phyloP scores from a whole-genome alignment of 30 jellyfish, hydroid and myxozoan genomes.

The Aurelia sp. region DNA sequence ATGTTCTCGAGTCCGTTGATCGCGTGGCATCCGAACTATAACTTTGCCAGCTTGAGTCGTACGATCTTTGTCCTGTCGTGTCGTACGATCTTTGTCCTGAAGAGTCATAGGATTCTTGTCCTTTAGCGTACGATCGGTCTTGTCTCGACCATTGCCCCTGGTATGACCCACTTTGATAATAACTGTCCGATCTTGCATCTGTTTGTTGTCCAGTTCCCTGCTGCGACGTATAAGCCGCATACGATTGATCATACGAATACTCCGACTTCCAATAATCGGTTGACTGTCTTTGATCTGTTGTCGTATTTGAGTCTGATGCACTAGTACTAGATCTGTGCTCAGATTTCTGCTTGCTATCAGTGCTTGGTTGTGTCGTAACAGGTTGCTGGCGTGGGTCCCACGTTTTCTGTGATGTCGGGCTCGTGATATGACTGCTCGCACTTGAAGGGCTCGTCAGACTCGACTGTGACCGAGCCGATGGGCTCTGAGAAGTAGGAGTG shows the following conservation, averaged over 20 bases:
- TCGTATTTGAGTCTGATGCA: background rate
- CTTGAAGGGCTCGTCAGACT: constrained; percentile 52
- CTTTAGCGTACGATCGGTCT: background rate
- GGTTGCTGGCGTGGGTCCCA: constrained; percentile 16
- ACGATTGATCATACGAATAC: constrained; percentile 8
- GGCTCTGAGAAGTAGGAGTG: constrained; percentile 40
- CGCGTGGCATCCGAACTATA: constrained; percentile 14
- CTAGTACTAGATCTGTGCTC: background rate
- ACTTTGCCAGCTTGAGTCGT: constrained; percentile 23
- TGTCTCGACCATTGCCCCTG: constrained; percentile 21
- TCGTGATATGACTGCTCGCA: constrained; percentile 19
- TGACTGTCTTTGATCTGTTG: background rate
- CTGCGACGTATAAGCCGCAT: constrained; percentile 11
- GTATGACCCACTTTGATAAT: constrained; percentile 30
- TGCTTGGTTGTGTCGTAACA: background rate
- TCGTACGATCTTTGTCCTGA: background rate
- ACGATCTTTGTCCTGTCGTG: too few relatives aligned
- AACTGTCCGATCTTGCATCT: background rate
- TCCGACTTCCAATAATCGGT: constrained; percentile 31
- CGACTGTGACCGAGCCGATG: constrained; percentile 26
- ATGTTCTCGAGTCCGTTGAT: background rate
- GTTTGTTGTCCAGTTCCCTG: constrained; percentile 18
- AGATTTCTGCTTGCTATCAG: background rate
- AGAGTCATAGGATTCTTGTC: background rate
- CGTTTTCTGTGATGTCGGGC: constrained; percentile 36